Percentiles rank a stretch among this genome's conserved stretches.
These are phyloP conservation scores for Falco novaeseelandiae DNA, from an alignment of 2,797 vertebrate genomes.

Conservation along the genomic window DNA sequence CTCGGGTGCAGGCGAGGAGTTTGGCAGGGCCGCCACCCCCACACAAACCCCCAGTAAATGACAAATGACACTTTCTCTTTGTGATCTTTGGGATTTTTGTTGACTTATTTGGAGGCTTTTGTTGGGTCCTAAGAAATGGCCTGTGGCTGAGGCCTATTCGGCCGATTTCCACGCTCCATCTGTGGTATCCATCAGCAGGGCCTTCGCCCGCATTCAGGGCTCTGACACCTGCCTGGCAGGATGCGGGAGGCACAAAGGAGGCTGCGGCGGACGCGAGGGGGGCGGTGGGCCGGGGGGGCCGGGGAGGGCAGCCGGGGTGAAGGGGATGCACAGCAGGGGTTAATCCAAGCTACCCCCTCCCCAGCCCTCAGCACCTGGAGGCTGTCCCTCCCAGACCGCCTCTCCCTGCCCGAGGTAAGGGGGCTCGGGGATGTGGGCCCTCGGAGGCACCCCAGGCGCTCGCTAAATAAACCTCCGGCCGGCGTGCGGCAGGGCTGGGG, in stretches of 20 bases:
- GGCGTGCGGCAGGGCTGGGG: not conserved
- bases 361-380: slow-evolving; percentile 88
- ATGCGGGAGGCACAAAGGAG: slow-evolving; percentile 85
- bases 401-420: slow-evolving; percentile 28
- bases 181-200: slow-evolving; percentile 97
- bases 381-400: slow-evolving; percentile 61
- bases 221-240: slow-evolving; percentile 97
- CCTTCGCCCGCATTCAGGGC: slow-evolving; percentile 89
- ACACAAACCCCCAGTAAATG: slow-evolving; percentile 86
- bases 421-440: not conserved
- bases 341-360: slow-evolving; percentile 88
- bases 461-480: not conserved
- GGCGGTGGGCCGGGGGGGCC: slow-evolving; percentile 64
- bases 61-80: slow-evolving; percentile 97
- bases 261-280: slow-evolving; percentile 79
- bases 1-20: slow-evolving; percentile 78
- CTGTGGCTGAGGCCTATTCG: slow-evolving; percentile 93
- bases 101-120: slow-evolving; percentile 92
- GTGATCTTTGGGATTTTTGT: slow-evolving; percentile 91
- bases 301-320: slow-evolving; percentile 54
- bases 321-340: slow-evolving; percentile 85
- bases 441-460: not conserved
- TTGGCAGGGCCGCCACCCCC: slow-evolving; percentile 80
- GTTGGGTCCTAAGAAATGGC: slow-evolving; percentile 88
- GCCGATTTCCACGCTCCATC: slow-evolving; percentile 99